Percentiles rank a stretch among this genome's conserved stretches.
phyloP scores from a whole-genome alignment of 1,140 invertebrate species.

The Drosophila pruinosa region DNA sequence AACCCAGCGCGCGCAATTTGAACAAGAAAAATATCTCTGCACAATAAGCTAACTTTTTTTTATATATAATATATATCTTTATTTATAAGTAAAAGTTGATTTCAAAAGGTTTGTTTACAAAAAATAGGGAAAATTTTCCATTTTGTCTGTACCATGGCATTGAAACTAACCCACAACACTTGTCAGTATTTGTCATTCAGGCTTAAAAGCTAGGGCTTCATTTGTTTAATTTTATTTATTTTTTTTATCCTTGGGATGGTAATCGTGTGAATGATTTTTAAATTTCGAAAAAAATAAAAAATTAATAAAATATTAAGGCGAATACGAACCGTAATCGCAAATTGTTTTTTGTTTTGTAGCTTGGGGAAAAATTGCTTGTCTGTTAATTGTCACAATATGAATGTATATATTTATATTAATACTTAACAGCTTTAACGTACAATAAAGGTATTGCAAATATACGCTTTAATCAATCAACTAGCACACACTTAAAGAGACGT shows the following conservation, averaged over 20 bases:
- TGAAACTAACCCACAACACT: constrained; percentile 68
- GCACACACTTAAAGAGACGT: constrained; percentile 50
- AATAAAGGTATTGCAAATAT: constrained; percentile 64
- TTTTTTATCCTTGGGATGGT: constrained; percentile 50
- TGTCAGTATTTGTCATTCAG: constrained; percentile 45
- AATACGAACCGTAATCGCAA: constrained; percentile 1
- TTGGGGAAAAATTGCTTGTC: constrained; percentile 67
- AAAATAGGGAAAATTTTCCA: constrained; percentile 56
- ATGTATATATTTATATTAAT: constrained; percentile 48
- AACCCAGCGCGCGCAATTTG: constrained; percentile 27
- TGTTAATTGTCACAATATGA: constrained; percentile 72
- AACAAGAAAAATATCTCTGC: background rate
- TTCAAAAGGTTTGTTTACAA: constrained; percentile 68
- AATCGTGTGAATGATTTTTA: constrained; percentile 22
- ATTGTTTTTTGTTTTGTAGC: constrained; percentile 8
- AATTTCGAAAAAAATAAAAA: constrained; percentile 45
- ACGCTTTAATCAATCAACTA: constrained; percentile 51
- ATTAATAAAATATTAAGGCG: constrained; percentile 14
- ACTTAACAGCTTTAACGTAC: constrained; percentile 71
- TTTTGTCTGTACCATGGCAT: constrained; percentile 48
- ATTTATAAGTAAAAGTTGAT: constrained; percentile 69
- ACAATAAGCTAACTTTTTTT: background rate
- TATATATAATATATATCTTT: constrained; percentile 53
- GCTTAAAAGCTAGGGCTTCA: constrained; percentile 44
- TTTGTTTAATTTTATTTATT: background rate